Percentiles rank a stretch among this genome's conserved stretches.
Evolutionary conservation across 2,797 vertebrate species (phyloP).

Genomic region (Enteromius radiatus): DNA sequence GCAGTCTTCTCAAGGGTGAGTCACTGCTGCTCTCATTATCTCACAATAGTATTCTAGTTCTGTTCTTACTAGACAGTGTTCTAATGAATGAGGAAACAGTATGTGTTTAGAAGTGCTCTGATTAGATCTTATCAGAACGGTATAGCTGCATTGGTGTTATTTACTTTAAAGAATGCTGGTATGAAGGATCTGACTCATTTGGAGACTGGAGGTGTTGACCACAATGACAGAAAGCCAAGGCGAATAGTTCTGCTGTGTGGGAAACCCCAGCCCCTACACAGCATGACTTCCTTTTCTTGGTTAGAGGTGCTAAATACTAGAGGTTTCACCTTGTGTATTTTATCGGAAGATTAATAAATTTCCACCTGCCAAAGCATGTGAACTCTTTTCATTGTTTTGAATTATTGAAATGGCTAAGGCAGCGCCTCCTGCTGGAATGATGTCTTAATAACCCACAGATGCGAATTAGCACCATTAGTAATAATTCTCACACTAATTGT

Average conservation of each 20-base stretch:
- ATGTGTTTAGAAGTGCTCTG: slow-evolving; percentile 2
- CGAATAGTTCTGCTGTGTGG: background rate
- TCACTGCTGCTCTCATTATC: background rate
- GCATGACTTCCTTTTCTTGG: slow-evolving; percentile 39
- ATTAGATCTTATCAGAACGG: slow-evolving; percentile 33
- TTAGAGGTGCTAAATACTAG: slow-evolving; percentile 4
- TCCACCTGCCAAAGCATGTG: background rate
- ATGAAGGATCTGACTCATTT: slow-evolving; percentile 20
- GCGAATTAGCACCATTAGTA: background rate
- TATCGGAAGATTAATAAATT: slow-evolving; percentile 48
- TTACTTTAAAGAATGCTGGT: background rate
- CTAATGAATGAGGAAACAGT: slow-evolving; percentile 2
- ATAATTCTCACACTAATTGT: background rate
- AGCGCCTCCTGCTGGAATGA: slow-evolving; percentile 20
- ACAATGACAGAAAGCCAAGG: background rate
- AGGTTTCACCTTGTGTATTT: slow-evolving; percentile 45
- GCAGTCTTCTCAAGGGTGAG: background rate
- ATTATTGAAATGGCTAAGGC: background rate
- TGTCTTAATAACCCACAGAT: no score
- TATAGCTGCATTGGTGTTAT: background rate
- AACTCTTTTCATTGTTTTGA: background rate
- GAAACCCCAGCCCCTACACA: slow-evolving; percentile 41
- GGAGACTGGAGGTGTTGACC: slow-evolving; percentile 37
- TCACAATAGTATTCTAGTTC: background rate
- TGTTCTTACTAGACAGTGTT: background rate